Evolutionary conservation across 2,113 vertebrate species (phyloP).

Genomic region (Rousettus leschenaultii): DNA sequence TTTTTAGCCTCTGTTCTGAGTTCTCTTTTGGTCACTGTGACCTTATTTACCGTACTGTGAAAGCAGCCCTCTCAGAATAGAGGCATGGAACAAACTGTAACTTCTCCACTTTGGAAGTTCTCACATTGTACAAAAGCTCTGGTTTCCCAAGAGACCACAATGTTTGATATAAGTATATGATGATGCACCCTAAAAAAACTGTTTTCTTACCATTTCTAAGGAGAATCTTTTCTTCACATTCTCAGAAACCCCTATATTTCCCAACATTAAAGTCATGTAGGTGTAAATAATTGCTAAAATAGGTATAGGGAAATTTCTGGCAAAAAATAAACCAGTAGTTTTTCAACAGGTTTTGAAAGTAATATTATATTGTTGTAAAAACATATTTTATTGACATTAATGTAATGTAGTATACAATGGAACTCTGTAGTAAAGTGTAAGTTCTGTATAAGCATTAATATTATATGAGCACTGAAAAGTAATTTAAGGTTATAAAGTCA

Average conservation of each 20-base stretch:
- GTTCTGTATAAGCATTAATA: conserved; percentile 61
- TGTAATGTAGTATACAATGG: background rate
- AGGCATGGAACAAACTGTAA: background rate
- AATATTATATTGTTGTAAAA: conserved; percentile 27
- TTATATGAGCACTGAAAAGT: conserved; percentile 51
- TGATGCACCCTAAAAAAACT: background rate
- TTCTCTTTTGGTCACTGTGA: background rate
- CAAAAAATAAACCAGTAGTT: background rate
- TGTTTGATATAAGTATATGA: background rate
- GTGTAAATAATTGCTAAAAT: background rate
- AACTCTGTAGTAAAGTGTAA: background rate
- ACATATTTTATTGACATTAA: background rate
- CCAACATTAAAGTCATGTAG: background rate
- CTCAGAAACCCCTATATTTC: background rate
- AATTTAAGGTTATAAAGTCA: conserved; percentile 50
- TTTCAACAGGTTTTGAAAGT: background rate
- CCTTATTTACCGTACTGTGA: background rate
- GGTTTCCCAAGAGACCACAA: rapidly evolving
- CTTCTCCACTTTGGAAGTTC: background rate
- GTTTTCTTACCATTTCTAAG: background rate
- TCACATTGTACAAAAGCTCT: background rate
- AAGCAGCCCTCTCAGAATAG: background rate
- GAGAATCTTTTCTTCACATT: background rate
- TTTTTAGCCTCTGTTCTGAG: background rate
- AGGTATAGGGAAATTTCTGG: background rate